Conservation (phyloP, 2,113 vertebrate species). For the Lepus timidus region DNA sequence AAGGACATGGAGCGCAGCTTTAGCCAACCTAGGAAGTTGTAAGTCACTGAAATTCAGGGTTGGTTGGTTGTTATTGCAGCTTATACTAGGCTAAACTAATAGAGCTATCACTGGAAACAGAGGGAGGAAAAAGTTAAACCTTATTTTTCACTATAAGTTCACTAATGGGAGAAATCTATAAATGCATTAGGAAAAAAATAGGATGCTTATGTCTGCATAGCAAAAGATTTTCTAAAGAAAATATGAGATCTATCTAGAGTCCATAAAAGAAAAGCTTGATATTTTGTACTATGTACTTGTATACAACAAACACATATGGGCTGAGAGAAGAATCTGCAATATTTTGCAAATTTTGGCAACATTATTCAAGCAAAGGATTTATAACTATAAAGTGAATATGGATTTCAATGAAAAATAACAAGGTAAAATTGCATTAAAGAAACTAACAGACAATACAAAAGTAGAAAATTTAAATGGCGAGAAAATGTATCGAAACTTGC, state of each 20-base stretch:
- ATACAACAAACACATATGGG: neutral
- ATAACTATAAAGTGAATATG: neutral
- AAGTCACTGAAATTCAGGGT: neutral
- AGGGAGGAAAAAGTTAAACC: neutral
- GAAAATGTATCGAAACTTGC: neutral
- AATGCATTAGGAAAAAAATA: neutral
- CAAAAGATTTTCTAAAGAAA: conserved; percentile 20
- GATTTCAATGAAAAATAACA: conserved; percentile 40
- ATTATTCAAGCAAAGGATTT: neutral
- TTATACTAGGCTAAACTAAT: neutral
- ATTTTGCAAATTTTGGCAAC: neutral
- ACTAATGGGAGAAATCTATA: neutral
- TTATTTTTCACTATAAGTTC: neutral
- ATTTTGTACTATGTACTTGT: neutral
- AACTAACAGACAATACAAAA: neutral
- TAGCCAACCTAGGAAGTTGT: neutral
- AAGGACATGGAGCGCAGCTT: neutral
- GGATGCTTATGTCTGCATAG: neutral
- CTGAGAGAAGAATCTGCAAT: neutral
- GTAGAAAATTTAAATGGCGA: neutral
- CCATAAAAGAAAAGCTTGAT: neutral
- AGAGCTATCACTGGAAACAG: neutral
- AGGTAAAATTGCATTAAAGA: neutral
- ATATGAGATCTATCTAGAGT: neutral
- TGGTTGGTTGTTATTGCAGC: neutral